Evolutionary conservation across 2,113 vertebrate genomes (phyloP).

Genomic region (Anguilla rostrata): DNA sequence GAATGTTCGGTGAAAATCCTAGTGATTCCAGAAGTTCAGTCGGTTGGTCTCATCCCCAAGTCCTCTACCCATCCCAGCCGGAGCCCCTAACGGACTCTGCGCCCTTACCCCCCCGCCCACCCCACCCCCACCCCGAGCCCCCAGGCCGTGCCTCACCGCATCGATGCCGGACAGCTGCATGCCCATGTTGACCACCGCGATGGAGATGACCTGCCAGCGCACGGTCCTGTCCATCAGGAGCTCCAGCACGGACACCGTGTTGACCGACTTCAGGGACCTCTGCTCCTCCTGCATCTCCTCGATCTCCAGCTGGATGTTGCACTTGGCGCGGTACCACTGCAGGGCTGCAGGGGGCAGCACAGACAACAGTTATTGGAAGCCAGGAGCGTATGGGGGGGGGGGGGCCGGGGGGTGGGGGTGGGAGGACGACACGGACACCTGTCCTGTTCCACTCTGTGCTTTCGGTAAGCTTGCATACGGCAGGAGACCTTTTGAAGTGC

Average conservation of each 20-base stretch:
- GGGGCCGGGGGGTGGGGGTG: background rate
- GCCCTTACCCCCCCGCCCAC: too few species aligned
- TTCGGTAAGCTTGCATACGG: background rate
- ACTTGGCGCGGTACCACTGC: constrained; percentile 67
- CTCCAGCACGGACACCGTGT: constrained; percentile 66
- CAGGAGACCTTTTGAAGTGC: background rate
- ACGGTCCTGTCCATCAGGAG: constrained; percentile 71
- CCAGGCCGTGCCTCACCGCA: constrained; percentile 68
- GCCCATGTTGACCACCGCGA: constrained; percentile 78
- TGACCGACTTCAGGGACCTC: constrained; percentile 68
- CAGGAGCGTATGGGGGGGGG: too few species aligned
- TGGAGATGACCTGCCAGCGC: constrained; percentile 81
- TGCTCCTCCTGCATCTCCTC: constrained; percentile 87
- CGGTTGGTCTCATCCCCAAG: too few species aligned
- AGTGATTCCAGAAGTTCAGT: too few species aligned
- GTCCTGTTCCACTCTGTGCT: background rate
- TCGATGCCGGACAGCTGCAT: constrained; percentile 92
- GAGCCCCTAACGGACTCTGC: background rate
- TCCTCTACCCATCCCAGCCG: background rate
- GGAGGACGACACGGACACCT: background rate
- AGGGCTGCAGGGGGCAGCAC: constrained; percentile 61
- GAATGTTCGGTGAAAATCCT: too few species aligned
- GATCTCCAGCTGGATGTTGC: constrained; percentile 72
- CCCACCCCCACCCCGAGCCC: background rate
- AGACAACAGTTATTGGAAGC: background rate